A percentile compares a stretch with the other conserved stretches of the same genome.
Conservation (phyloP, 2,113 vertebrate species). For the Ceyx melanurus region DNA sequence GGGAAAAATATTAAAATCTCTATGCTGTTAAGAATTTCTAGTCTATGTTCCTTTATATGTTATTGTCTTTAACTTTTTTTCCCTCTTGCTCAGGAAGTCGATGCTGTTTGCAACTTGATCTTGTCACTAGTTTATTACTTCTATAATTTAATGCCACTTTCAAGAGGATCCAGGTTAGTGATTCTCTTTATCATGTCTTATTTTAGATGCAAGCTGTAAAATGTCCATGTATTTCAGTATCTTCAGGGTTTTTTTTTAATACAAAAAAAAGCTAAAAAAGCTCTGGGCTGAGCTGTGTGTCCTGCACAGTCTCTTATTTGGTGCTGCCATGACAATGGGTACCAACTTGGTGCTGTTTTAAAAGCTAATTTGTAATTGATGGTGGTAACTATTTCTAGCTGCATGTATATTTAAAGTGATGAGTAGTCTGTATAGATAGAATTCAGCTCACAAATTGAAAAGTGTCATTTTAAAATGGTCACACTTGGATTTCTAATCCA, state of each 20-base stretch:
- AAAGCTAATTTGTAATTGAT: background rate
- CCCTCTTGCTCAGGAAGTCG: constrained; percentile 83
- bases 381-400: background rate
- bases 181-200: background rate
- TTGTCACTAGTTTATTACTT: constrained; percentile 98
- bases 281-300: background rate
- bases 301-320: background rate
- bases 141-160: constrained; percentile 98
- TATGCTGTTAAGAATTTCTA: background rate
- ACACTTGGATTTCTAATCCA: background rate
- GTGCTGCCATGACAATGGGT: background rate
- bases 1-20: background rate
- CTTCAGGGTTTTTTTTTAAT: background rate
- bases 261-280: background rate
- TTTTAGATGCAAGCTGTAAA: background rate
- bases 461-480: background rate
- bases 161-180: constrained; percentile 93
- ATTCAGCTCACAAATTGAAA: background rate
- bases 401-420: background rate
- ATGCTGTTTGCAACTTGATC: constrained; percentile 94
- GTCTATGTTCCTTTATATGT: background rate
- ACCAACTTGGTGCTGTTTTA: background rate
- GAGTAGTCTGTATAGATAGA: background rate
- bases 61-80: background rate
- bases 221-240: background rate